Evolutionary conservation across 2,797 vertebrate genomes (phyloP).

Genomic region (Xyrichtys novacula): DNA sequence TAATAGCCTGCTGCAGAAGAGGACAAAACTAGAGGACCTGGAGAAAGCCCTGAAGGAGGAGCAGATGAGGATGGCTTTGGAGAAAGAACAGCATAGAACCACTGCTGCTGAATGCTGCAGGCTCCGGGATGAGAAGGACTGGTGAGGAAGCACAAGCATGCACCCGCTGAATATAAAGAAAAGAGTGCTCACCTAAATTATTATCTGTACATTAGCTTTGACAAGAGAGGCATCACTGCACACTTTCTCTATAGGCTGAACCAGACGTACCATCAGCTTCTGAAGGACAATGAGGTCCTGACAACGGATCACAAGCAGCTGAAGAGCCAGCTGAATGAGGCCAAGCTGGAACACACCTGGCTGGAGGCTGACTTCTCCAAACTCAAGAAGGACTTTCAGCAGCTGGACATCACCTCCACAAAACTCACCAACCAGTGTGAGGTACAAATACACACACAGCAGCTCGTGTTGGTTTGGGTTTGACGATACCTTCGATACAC

Average conservation of each 20-base stretch:
- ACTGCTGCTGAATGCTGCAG: constrained; percentile 88
- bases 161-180: accelerated
- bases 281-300: constrained; percentile 90
- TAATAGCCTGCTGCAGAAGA: constrained; percentile 91
- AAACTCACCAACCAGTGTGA: constrained; percentile 95
- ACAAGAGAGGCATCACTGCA: background rate
- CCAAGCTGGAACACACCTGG: constrained; percentile 91
- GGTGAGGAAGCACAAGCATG: constrained; percentile 78
- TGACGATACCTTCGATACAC: background rate
- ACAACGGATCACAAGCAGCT: constrained; percentile 91
- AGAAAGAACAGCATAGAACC: constrained; percentile 89
- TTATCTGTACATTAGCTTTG: background rate
- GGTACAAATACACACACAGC: constrained; percentile 75
- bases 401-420: constrained; percentile 92
- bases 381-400: constrained; percentile 93
- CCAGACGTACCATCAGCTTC: constrained; percentile 89
- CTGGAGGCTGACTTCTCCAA: constrained; percentile 93
- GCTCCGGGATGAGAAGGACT: constrained; percentile 92
- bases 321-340: constrained; percentile 90
- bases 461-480: background rate
- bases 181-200: background rate
- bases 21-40: constrained; percentile 89
- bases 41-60: constrained; percentile 91
- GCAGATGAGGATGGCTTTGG: constrained; percentile 91
- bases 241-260: constrained; percentile 82